Percentiles rank a stretch among this genome's conserved stretches.
phyloP scores from a whole-genome alignment of 2,888 invertebrate genomes.

The Eupithecia pulchellata region DNA sequence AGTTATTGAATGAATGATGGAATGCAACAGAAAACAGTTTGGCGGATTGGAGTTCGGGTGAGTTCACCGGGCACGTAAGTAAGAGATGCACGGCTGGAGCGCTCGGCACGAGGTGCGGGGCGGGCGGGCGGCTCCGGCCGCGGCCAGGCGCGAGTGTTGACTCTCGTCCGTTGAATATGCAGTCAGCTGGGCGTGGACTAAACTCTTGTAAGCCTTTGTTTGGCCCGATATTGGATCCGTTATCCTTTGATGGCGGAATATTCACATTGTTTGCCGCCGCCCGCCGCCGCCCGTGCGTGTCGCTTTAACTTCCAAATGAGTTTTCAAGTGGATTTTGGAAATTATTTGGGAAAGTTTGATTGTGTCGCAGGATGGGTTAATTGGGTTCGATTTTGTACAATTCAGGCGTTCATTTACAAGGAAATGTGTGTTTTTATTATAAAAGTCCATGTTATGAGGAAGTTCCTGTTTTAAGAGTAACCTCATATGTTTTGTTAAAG shows the following conservation, averaged over 20 bases:
- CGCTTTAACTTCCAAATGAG: conserved; percentile 50
- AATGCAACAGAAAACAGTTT: not conserved
- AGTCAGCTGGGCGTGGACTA: conserved; percentile 76
- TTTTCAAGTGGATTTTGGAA: conserved; percentile 40
- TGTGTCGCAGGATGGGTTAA: conserved; percentile 31
- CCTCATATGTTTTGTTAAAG: not conserved
- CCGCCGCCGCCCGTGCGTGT: conserved; percentile 40
- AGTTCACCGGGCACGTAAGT: not conserved
- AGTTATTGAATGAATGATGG: not conserved
- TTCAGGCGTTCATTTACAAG: conserved; percentile 15
- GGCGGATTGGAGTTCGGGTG: not conserved
- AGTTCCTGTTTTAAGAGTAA: not conserved
- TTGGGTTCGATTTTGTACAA: conserved; percentile 31
- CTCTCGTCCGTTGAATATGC: conserved; percentile 80
- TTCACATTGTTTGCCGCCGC: conserved; percentile 58
- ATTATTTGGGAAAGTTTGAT: conserved; percentile 39
- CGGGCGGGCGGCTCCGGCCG: conserved; percentile 27
- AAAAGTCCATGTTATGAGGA: not conserved
- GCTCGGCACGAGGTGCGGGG: not conserved
- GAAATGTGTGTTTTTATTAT: conserved; percentile 9
- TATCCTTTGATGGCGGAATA: conserved; percentile 72
- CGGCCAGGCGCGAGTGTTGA: conserved; percentile 56
- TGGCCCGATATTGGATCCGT: conserved; percentile 80
- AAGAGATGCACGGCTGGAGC: not conserved
- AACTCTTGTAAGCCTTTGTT: conserved; percentile 85